Evolutionary conservation across 2,888 invertebrate genomes (phyloP).

Genomic region (Phengaris arion): DNA sequence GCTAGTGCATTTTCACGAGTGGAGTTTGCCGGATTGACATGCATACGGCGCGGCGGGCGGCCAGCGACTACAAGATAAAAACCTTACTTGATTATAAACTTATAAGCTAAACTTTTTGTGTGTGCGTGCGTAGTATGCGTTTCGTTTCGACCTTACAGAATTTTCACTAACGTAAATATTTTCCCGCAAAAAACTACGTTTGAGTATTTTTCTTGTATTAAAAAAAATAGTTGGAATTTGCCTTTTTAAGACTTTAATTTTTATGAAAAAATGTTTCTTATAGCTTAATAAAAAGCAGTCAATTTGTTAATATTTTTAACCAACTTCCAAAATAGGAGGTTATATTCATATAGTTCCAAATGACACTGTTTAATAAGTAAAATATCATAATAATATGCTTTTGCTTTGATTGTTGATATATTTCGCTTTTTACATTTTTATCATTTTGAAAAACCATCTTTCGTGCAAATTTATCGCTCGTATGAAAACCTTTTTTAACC

Average conservation of each 20-base stretch:
- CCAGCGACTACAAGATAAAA: constrained; percentile 78
- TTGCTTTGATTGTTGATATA: background rate
- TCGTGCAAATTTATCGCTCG: background rate
- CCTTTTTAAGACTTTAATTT: too few relatives aligned
- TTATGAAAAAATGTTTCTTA: too few relatives aligned
- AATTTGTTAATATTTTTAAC: too few relatives aligned
- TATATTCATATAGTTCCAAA: too few relatives aligned
- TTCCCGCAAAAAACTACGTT: background rate
- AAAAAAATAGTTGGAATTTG: background rate
- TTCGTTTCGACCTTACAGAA: constrained; percentile 70
- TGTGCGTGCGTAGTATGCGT: constrained; percentile 68
- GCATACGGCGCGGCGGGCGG: constrained; percentile 70
- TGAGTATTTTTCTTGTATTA: background rate
- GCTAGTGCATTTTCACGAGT: constrained; percentile 59
- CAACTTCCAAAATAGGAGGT: too few relatives aligned
- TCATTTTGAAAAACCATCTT: background rate
- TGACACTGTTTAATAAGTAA: too few relatives aligned
- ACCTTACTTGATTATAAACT: constrained; percentile 78
- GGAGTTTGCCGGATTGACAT: constrained; percentile 64
- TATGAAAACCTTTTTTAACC: background rate
- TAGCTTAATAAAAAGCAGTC: too few relatives aligned
- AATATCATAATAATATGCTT: too few relatives aligned
- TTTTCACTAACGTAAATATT: constrained; percentile 55
- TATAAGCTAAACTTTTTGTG: constrained; percentile 77
- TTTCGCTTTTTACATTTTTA: background rate